Base-by-base conservation (phyloP, 2,113 vertebrate species). In the Oxyruncus cristatus region DNA sequence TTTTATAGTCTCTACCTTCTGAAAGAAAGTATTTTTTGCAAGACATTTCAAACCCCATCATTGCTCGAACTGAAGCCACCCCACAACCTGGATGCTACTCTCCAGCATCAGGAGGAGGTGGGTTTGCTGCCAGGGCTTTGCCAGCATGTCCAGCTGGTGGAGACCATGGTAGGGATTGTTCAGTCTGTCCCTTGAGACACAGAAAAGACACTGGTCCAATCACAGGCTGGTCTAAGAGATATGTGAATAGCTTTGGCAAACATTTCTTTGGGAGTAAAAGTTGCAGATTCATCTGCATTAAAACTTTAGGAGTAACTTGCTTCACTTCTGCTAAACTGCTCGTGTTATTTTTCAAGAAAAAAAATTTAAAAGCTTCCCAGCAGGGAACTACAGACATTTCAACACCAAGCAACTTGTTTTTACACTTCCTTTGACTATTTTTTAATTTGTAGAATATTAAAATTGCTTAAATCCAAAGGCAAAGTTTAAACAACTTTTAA, bases 91-190 rank as follows among this genome's bases (percentile, higher is more conserved):
- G 66, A 9, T 46, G 33, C 12, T 30, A 13, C 11, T 22, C 1
- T 0, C 2, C n/a, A 62, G 55, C 20, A 58, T n/a, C 70, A 58
- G 35, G 26, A 67, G 16, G 49, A 44, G 24, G 2, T 27, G n/a
- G 11, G 7, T 37, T 56, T 78, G 19, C 39, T 56, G 42, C 37
- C 80, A 35, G 27, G 53, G 44, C 35, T 79, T 56, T 65, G 35
- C 33, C 46, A 52, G 5, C 47, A 42, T 18, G 41, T 24, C 13
- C 20, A 61, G 27, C 20, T 52, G 39, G 23, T 9, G 49, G 32
- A 86, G 4, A 71, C 7, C 18, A 6, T 0, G 0, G 12, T 2
- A 14, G 52, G 41, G 52, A 49, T 15, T 21, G 17, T 19, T 72
- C 23, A 6, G 0, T 35, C 24, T 70, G 33, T 42, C 35, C 37